phyloP scores from a whole-genome alignment of 2,113 vertebrate genomes.

The Mastomys natalensis region DNA sequence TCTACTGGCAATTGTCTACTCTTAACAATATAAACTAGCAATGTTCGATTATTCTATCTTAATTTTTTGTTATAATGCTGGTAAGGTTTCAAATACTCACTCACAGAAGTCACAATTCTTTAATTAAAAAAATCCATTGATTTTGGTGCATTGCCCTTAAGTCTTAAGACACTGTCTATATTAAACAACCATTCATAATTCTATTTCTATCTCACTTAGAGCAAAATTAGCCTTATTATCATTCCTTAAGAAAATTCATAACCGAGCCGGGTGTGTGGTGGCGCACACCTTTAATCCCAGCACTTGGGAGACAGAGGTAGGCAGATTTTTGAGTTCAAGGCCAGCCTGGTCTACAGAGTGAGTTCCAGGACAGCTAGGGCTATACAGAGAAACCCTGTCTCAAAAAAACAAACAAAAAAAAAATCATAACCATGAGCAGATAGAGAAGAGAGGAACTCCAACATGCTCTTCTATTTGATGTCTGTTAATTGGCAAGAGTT shows the following conservation, averaged over 20 bases:
- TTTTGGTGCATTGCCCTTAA: background rate
- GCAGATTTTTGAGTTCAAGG: no score
- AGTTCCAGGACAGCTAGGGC: no score
- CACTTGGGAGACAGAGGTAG: no score
- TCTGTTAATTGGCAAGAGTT: slow-evolving; percentile 55
- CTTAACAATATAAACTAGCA: background rate
- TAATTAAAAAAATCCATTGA: background rate
- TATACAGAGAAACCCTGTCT: no score
- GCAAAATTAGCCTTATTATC: background rate
- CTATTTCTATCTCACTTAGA: background rate
- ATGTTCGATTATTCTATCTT: background rate
- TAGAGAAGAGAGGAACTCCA: slow-evolving; percentile 48
- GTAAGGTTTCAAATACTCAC: background rate
- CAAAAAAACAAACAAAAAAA: no score
- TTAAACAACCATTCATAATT: background rate
- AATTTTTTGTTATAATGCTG: background rate
- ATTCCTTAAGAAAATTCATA: slow-evolving; percentile 26
- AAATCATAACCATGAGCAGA: slow-evolving; percentile 46
- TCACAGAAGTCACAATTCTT: background rate
- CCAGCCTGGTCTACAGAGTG: no score
- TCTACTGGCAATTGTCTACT: background rate
- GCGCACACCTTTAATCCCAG: no score
- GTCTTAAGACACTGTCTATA: background rate
- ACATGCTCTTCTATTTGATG: slow-evolving; percentile 48
- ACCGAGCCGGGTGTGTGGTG: no score